Conservation (phyloP, 2,888 invertebrate genomes). For the Poecilus cupreus region DNA sequence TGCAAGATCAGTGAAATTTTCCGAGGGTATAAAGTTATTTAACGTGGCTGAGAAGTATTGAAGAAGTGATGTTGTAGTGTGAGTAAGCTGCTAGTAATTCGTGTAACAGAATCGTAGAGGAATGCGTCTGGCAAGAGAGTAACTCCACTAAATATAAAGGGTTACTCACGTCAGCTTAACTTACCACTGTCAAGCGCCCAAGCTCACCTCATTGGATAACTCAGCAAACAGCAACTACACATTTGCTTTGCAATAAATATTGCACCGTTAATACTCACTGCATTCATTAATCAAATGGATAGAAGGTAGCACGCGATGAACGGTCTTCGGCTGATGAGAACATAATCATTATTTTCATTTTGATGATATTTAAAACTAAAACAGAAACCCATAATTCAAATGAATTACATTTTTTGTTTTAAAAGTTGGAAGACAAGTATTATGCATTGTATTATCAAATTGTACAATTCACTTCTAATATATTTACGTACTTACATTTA, state of each 20-base stretch:
- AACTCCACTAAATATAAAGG: constrained; percentile 41
- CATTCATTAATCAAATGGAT: neutral
- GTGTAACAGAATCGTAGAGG: constrained; percentile 43
- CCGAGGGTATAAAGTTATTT: too few relatives aligned
- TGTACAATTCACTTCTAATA: too few relatives aligned
- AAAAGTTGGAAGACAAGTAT: too few relatives aligned
- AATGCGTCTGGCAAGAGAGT: constrained; percentile 50
- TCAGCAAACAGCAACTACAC: neutral
- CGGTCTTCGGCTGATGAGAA: too few relatives aligned
- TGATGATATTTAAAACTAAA: too few relatives aligned
- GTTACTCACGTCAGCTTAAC: constrained; percentile 38
- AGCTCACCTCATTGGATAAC: neutral
- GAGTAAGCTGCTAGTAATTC: constrained; percentile 44
- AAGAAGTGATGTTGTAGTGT: neutral
- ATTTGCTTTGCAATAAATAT: constrained; percentile 10
- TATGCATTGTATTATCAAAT: too few relatives aligned
- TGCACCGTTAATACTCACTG: constrained; percentile 7
- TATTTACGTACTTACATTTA: too few relatives aligned
- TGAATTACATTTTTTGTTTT: too few relatives aligned
- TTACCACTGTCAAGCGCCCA: constrained; percentile 5
- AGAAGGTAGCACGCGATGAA: neutral
- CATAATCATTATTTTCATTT: too few relatives aligned
- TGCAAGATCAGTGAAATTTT: neutral
- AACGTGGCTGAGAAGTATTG: neutral
- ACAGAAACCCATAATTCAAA: too few relatives aligned